Evolutionary conservation across 2,113 vertebrate genomes (phyloP).

Genomic region (Eulacestoma nigropectus): DNA sequence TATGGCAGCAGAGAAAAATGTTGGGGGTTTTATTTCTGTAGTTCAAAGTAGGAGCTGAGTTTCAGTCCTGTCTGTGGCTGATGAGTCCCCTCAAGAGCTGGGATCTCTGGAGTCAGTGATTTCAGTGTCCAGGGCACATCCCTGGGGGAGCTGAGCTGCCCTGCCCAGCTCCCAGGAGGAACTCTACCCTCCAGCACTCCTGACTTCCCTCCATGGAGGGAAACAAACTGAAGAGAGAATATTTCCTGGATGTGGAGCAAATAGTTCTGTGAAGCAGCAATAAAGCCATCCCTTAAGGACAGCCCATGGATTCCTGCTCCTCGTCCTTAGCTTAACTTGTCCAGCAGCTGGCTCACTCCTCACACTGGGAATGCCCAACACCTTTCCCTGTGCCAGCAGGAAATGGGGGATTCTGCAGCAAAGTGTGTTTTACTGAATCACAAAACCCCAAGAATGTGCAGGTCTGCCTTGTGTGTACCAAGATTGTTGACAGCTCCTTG

Average conservation of each 20-base stretch:
- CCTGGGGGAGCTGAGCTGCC: not conserved
- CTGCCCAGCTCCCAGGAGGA: not conserved
- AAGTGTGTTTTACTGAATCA: rapidly evolving
- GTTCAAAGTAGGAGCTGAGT: not conserved
- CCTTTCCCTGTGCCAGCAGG: not conserved
- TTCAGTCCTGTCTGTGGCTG: not conserved
- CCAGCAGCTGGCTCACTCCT: not conserved
- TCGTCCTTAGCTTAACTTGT: not conserved
- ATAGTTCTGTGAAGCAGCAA: not conserved
- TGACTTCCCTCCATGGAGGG: not conserved
- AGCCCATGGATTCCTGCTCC: not conserved
- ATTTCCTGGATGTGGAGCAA: not conserved
- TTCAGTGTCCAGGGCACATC: not conserved
- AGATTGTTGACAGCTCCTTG: not conserved
- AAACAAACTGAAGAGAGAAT: not conserved
- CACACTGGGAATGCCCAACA: not conserved
- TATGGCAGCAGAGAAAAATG: not conserved
- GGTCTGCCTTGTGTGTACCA: rapidly evolving
- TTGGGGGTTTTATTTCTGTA: not conserved
- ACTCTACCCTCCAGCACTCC: not conserved
- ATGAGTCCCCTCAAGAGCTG: not conserved
- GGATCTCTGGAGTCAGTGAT: not conserved
- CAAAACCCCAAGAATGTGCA: rapidly evolving
- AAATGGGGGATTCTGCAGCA: not conserved
- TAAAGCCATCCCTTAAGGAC: not conserved